Percentiles rank a stretch among this genome's conserved stretches.
phyloP scores from a whole-genome alignment of 2,113 vertebrate species.

The Hyperopisus bebe region DNA sequence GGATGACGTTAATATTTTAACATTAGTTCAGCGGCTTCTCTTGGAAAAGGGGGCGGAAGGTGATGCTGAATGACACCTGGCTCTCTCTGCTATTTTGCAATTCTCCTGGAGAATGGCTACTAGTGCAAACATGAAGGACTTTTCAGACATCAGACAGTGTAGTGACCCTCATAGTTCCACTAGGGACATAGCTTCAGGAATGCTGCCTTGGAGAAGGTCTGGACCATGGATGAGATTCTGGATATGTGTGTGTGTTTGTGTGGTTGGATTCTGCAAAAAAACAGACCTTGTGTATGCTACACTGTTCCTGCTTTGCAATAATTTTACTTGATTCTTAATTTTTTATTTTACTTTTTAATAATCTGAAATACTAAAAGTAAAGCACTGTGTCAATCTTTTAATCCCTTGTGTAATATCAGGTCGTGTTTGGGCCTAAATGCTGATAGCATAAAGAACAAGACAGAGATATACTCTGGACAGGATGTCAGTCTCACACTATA shows the following conservation, averaged over 20 bases:
- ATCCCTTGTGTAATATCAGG: not conserved
- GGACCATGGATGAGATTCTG: not conserved
- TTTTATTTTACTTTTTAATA: not conserved
- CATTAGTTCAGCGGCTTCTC: not conserved
- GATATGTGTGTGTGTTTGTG: not conserved
- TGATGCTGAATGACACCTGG: constrained; percentile 26
- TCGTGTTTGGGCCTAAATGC: not conserved
- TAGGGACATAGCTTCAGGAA: constrained; percentile 40
- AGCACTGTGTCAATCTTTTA: not conserved
- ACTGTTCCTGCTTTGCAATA: not conserved
- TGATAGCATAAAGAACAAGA: not conserved
- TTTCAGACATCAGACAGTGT: constrained; percentile 61
- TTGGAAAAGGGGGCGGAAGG: not conserved
- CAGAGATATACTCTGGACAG: not conserved
- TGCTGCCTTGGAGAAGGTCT: constrained; percentile 28
- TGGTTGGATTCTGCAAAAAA: not conserved
- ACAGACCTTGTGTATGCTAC: not conserved
- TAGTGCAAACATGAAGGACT: constrained; percentile 56
- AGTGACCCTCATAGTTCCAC: constrained; percentile 62
- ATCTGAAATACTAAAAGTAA: not conserved
- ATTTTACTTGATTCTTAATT: not conserved
- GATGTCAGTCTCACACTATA: not conserved
- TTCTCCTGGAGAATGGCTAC: constrained; percentile 71
- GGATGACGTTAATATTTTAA: constrained; percentile 4
- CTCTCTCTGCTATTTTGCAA: constrained; percentile 62